Conservation (phyloP, 2,888 invertebrate genomes). For the Colletes collaris region DNA sequence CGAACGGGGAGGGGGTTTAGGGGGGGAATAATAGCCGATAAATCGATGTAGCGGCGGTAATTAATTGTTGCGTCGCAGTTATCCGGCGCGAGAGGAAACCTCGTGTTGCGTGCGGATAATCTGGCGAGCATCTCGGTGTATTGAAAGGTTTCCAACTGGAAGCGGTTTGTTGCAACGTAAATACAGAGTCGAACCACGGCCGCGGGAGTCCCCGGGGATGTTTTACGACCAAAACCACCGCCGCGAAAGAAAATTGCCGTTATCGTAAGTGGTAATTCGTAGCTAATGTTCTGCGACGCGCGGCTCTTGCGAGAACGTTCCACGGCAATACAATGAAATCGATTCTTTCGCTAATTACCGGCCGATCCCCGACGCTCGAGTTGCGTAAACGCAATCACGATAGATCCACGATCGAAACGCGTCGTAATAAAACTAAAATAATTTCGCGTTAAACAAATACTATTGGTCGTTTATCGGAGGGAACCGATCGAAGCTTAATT, state of each 20-base stretch:
- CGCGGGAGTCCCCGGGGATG: constrained; percentile 36
- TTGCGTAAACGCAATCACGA: constrained; percentile 36
- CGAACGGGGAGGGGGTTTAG: not conserved
- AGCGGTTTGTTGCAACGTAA: constrained; percentile 54
- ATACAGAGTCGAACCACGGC: constrained; percentile 45
- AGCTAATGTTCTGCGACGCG: constrained; percentile 54
- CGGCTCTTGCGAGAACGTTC: constrained; percentile 11
- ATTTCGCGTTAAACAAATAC: too few relatives aligned
- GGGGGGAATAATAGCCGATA: constrained; percentile 27
- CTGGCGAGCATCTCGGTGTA: constrained; percentile 50
- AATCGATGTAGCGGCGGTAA: constrained; percentile 44
- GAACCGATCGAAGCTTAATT: too few relatives aligned
- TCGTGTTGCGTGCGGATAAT: constrained; percentile 66
- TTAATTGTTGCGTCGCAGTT: constrained; percentile 56
- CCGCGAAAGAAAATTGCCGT: constrained; percentile 62
- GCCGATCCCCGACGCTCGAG: not conserved
- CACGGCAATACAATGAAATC: not conserved
- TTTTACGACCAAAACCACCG: constrained; percentile 47
- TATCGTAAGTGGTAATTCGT: constrained; percentile 62
- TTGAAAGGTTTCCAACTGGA: constrained; percentile 59
- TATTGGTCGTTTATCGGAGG: too few relatives aligned
- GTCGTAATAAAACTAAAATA: not conserved
- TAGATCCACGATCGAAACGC: not conserved
- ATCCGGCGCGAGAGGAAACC: constrained; percentile 43
- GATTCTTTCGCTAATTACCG: constrained; percentile 27